Evolutionary conservation across 2,113 vertebrate species (phyloP).

Genomic region (Gopherus flavomarginatus): DNA sequence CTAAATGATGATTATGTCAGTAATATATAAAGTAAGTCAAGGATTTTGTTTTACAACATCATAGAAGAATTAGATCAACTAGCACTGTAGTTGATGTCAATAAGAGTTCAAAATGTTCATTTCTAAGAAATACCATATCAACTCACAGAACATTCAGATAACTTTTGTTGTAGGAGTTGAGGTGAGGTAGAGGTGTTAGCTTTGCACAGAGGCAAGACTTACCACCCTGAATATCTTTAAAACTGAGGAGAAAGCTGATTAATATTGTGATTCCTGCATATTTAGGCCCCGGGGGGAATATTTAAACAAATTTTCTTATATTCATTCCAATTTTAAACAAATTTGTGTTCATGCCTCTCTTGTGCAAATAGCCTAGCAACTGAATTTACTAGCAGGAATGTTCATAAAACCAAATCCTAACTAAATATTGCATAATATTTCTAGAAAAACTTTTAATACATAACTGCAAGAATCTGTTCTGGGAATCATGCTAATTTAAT

Average conservation of each 20-base stretch:
- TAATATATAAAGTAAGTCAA: background rate
- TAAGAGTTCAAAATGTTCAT: too few relatives aligned
- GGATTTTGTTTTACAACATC: background rate
- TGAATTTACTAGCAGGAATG: background rate
- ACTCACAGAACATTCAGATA: too few relatives aligned
- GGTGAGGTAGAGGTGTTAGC: too few relatives aligned
- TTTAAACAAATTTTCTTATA: background rate
- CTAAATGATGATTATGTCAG: background rate
- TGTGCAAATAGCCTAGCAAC: background rate
- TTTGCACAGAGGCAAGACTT: too few relatives aligned
- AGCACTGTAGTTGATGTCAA: slow-evolving; percentile 12
- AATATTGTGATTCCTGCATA: too few relatives aligned
- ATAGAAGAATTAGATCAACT: slow-evolving; percentile 24
- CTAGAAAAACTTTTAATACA: background rate
- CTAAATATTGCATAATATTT: background rate
- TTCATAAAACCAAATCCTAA: background rate
- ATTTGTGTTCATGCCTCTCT: rapidly evolving
- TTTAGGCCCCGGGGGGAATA: too few relatives aligned
- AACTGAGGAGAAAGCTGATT: too few relatives aligned
- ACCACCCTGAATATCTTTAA: too few relatives aligned
- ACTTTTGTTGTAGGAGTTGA: too few relatives aligned
- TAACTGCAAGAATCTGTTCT: background rate
- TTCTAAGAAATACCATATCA: too few relatives aligned
- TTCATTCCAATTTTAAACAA: background rate
- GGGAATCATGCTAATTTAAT: background rate